These are phyloP conservation scores for Spisula subtruncata DNA, from an alignment of 2,888 invertebrate species.

Conservation along the genomic window DNA sequence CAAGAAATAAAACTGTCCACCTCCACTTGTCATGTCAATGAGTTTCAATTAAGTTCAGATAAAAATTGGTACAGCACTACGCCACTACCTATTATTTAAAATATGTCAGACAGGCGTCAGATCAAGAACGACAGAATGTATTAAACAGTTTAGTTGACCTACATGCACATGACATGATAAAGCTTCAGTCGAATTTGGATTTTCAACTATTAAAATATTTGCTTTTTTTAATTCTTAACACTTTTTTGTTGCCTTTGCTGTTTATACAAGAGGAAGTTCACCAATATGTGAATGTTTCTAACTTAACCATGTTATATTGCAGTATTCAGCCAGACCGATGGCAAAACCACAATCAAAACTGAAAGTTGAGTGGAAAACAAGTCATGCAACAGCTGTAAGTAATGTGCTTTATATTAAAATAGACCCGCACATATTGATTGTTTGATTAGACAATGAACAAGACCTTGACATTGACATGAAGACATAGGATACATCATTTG, in stretches of 20 bases:
- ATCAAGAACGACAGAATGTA: not conserved
- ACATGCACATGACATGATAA: too few relatives aligned
- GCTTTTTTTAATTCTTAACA: too few relatives aligned
- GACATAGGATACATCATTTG: not conserved
- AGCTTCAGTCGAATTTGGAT: too few relatives aligned
- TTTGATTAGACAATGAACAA: not conserved
- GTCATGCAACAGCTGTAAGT: not conserved
- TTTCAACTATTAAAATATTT: too few relatives aligned
- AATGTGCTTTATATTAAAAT: not conserved
- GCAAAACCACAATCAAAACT: not conserved
- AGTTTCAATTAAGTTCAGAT: not conserved
- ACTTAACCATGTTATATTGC: too few relatives aligned
- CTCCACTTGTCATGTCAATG: not conserved
- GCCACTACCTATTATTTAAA: not conserved
- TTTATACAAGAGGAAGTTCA: too few relatives aligned
- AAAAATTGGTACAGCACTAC: not conserved
- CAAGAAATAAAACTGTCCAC: too few relatives aligned
- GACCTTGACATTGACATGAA: not conserved
- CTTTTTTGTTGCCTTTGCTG: too few relatives aligned
- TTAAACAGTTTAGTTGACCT: not conserved
- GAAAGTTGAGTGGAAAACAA: not conserved
- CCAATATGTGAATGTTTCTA: too few relatives aligned
- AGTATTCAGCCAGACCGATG: not conserved
- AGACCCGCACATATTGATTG: not conserved
- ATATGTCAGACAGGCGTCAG: not conserved